Conservation (phyloP, 2,113 vertebrate species). For the Crotalus horridus region DNA sequence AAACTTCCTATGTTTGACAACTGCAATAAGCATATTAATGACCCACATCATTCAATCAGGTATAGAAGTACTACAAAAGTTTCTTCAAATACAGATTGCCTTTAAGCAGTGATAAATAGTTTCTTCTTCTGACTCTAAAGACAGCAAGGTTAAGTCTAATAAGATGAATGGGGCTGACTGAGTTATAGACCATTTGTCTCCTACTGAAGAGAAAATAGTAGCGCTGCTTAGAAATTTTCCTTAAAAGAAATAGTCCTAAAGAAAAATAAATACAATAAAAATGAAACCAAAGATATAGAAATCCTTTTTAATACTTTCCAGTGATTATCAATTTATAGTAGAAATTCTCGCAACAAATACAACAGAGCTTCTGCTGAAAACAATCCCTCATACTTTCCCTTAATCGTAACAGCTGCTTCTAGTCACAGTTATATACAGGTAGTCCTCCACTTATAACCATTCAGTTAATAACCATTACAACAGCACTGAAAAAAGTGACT, state of each 20-base stretch:
- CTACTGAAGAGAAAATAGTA: background rate
- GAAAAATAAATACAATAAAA: background rate
- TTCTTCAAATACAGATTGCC: background rate
- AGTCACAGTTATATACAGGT: no score
- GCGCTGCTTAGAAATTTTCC: background rate
- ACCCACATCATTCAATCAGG: slow-evolving; percentile 24
- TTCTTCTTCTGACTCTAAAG: slow-evolving; percentile 3
- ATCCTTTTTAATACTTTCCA: background rate
- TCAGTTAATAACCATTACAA: no score
- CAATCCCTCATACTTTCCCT: no score
- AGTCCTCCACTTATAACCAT: no score
- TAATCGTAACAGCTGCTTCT: no score
- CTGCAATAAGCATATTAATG: slow-evolving; percentile 39
- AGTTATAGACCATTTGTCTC: background rate
- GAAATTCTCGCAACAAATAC: background rate
- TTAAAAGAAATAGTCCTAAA: background rate
- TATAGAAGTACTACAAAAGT: background rate
- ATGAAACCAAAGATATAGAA: background rate
- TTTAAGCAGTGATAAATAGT: slow-evolving; percentile 16
- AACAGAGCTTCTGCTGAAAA: background rate
- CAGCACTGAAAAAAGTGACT: no score
- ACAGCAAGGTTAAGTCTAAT: background rate
- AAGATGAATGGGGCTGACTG: background rate
- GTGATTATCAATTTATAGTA: background rate
- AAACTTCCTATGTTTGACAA: slow-evolving; percentile 29